Conservation (phyloP, 2,888 invertebrate species). For the Tenthredo distinguenda region DNA sequence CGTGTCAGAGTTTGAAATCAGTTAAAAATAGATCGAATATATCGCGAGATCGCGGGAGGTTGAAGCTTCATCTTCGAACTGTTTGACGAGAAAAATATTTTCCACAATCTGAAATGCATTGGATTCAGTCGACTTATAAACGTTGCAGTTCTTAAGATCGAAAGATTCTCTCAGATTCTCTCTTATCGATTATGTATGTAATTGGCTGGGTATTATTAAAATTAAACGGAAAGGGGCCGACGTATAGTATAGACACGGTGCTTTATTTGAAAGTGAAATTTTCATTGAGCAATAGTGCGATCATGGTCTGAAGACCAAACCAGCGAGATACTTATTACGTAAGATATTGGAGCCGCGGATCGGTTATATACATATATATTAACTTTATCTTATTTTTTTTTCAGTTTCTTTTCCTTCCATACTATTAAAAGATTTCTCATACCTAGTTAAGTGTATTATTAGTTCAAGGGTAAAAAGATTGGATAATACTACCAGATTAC, state of each 20-base stretch:
- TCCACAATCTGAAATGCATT: not conserved
- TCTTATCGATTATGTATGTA: not conserved
- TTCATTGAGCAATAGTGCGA: constrained; percentile 40
- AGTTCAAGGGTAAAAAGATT: constrained; percentile 20
- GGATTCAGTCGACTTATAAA: not conserved
- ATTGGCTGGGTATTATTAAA: not conserved
- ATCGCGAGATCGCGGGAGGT: not conserved
- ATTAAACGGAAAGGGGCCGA: not conserved
- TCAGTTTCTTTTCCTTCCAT: not conserved
- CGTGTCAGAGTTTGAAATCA: not conserved
- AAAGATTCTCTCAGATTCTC: not conserved
- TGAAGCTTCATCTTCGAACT: too few relatives aligned
- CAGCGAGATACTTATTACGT: constrained; percentile 34
- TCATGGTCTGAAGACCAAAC: constrained; percentile 37
- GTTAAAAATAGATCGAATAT: not conserved
- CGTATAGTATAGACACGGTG: not conserved
- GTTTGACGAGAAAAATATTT: not conserved
- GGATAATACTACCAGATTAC: not conserved
- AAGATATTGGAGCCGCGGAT: not conserved
- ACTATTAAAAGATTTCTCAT: not conserved
- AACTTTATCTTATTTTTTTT: not conserved
- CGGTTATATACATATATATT: not conserved
- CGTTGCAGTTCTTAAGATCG: not conserved
- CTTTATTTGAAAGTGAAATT: constrained; percentile 43
- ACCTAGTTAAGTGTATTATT: not conserved